Base-by-base conservation (phyloP, 2,797 vertebrate species). In the Alauda arvensis region DNA sequence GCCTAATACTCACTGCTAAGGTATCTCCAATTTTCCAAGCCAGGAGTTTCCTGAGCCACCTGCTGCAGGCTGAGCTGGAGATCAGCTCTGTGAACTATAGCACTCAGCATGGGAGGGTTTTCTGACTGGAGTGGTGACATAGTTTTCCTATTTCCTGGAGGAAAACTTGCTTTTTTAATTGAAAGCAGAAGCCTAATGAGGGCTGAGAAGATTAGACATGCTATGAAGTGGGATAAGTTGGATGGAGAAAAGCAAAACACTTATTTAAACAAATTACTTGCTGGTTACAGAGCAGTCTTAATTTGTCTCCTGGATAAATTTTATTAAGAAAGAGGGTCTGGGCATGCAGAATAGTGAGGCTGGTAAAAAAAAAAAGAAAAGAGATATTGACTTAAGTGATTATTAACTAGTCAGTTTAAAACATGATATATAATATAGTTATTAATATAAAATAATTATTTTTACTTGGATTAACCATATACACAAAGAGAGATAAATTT, bases 141-240 rank as follows among this genome's bases (percentile, higher is more conserved):
- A n/a, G 39, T 37, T 78, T 80, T 85, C 65, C 57, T 76, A 1
- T 91, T 92, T 89, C 46, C 62, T 94, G 55, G 59, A 88, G 63
- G 62, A 89, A 93, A 87, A 81, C 68, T 75, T 62, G 52, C 23
- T 65, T 55, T 60, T 77, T 81, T 56, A 78, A 59, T 90, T 72
- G 59, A 84, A 93, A 52, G 55, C 14, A 67, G 71, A 68, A 67
- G 72, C 45, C 37, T 93, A n/a, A 87, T 90, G 49, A 57, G 42
- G 34, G 17, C 76, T 66, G n/a, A 82, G 66, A 90, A 88, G 65
- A 55, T 87, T 46, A 71, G 48, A 57, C 6, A 10, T 84, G 39
- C 61, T 46, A 34, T 42, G 24, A 69, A 45, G 40, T 39, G 37
- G 31, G 42, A 52, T 70, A 75, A 55, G 2, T 75, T 59, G 59